Percentiles rank a stretch among this genome's conserved stretches.
Conservation (phyloP, 2,113 vertebrate species). For the Rana temporaria region DNA sequence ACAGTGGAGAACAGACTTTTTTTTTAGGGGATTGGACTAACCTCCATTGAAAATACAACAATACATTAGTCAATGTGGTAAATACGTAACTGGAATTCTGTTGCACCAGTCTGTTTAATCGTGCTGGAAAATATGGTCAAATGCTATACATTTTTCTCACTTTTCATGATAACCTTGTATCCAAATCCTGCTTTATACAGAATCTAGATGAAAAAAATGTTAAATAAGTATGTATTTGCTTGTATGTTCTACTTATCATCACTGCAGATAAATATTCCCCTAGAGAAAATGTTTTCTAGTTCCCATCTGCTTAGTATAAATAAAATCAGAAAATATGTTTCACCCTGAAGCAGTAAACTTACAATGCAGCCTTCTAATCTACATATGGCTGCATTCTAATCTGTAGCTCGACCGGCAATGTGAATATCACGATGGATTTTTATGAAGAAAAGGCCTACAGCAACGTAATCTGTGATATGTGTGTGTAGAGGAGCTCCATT, state of each 20-base stretch:
- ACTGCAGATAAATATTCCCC: slow-evolving; percentile 46
- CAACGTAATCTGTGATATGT: neutral
- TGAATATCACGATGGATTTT: slow-evolving; percentile 32
- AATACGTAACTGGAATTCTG: slow-evolving; percentile 36
- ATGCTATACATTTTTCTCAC: neutral
- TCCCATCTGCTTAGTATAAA: slow-evolving; percentile 54
- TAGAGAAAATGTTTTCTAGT: slow-evolving; percentile 48
- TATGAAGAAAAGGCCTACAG: slow-evolving; percentile 24
- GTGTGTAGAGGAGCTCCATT: neutral
- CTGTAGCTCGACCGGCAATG: slow-evolving; percentile 34
- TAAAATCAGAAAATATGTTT: slow-evolving; percentile 50
- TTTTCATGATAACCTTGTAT: slow-evolving; percentile 15
- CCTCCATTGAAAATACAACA: no score
- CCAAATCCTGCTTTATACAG: slow-evolving; percentile 1
- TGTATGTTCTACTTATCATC: slow-evolving; percentile 56
- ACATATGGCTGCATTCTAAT: slow-evolving; percentile 51
- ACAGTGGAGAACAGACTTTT: no score
- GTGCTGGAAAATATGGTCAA: slow-evolving; percentile 13
- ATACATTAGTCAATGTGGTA: neutral
- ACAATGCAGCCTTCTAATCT: slow-evolving; percentile 42
- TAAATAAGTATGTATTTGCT: slow-evolving; percentile 43
- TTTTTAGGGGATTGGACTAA: no score
- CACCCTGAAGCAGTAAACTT: slow-evolving; percentile 48
- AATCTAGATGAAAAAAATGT: slow-evolving; percentile 7
- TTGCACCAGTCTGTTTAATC: slow-evolving; percentile 36